Evolutionary conservation across 2,797 vertebrate species (phyloP), one percentile per base, ranked within the genome.

Genomic region (Fringilla coelebs): DNA sequence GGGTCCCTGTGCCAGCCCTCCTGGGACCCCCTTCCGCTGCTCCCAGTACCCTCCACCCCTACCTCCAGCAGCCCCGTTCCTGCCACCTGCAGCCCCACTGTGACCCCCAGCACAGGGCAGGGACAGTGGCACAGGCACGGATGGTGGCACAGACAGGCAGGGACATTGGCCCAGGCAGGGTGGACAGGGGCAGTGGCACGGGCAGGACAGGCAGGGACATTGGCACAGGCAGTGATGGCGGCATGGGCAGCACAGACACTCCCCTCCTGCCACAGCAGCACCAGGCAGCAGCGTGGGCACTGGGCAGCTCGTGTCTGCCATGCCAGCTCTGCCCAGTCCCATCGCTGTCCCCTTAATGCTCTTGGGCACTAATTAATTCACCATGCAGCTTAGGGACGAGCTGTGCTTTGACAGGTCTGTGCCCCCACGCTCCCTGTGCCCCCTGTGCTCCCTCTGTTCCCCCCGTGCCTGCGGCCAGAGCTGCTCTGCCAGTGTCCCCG

Each of bases 121-220:
- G 46, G 46, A 19, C 54, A 25, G 0, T 41, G 45, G 29, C 7
- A 22, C 3, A 26, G 57, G 17, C 28, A 46, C 46, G 36, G 40
- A 41, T 41, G 40, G 14, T 43, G 38, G 36, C 45, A 40, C 2
- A 3, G 57, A 11, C 57, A 61, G 72, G 32, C 38, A 68, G 46
- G 10, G 41, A 5, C 9, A 6, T 6, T 81, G 77, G 15, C 40
- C 24, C 5, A 41, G 40, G 40, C 40, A 41, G 40, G 40, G 40
- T 41, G 17, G 55, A 4, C 58, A 60, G 36, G 58, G 7, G 2
- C 5, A 0, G n/a, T 72, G 40, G 28, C 46, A 32, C 1, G 2
- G 55, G 38, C 45, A 60, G 65, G 29, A 40, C 6, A 4, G 48
- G 16, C 41, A 75, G 55, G 17, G 51, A 9, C 21, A 7, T 13